phyloP scores from a whole-genome alignment of 2,888 invertebrate species.

The Gastrophysa polygoni region DNA sequence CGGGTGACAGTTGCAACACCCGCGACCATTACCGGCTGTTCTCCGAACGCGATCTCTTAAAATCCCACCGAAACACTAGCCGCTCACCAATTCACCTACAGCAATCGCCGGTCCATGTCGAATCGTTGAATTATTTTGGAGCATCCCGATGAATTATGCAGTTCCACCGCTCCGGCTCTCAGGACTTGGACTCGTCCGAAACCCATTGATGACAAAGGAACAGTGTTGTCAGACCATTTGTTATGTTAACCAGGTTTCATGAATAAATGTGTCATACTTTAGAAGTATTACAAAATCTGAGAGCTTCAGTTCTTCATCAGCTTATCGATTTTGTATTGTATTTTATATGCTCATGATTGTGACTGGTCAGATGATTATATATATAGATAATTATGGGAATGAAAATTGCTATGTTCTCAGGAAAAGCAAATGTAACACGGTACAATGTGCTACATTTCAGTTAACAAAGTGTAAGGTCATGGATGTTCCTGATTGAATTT shows the following conservation, averaged over 20 bases:
- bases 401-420: too few species aligned
- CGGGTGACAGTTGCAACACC: neutral
- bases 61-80: neutral
- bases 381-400: too few species aligned
- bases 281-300: neutral
- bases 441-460: too few species aligned
- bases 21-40: neutral
- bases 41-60: neutral
- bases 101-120: neutral
- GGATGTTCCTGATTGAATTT: too few species aligned
- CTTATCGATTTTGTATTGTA: too few species aligned
- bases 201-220: slow-evolving; percentile 74
- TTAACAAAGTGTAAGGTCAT: too few species aligned
- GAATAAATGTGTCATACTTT: neutral
- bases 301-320: too few species aligned
- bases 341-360: too few species aligned
- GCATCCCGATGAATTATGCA: neutral
- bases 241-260: neutral
- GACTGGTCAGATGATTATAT: too few species aligned
- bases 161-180: slow-evolving; percentile 49
- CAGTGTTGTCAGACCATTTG: neutral
- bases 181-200: slow-evolving; percentile 66
- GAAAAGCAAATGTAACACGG: too few species aligned
- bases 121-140: neutral
- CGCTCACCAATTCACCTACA: neutral